Base-by-base conservation (phyloP, 2,797 vertebrate genomes). In the Echiichthys vipera region DNA sequence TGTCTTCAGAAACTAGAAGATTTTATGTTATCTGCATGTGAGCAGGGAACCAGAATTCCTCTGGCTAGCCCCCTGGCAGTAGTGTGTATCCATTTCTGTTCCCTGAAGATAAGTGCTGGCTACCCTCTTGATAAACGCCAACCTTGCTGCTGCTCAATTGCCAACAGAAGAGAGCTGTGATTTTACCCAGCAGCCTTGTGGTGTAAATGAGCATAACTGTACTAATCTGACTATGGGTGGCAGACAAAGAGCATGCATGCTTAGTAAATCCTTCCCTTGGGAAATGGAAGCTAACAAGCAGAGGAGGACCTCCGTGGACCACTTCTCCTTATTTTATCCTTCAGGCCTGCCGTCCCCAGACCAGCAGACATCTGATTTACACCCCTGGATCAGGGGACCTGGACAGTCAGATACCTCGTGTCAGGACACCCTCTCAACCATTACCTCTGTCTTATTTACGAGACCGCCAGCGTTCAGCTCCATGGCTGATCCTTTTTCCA, bases 401-500 rank as follows among this genome's bases (percentile, higher is more conserved):
- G 82, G 87, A 84, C 86, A 88, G 84, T 68, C 81, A 90, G 92
- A 93, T 89, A 90, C 78, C 78, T 91, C 20, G 74, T 93, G 93
- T 94, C 94, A 92, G 84, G 65, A 85, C 77, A 77, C 77, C 80
- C 92, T 92, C 84, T 93, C 92, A 93, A 91, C 78, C 90, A 84
- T 93, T 93, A 84, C 92, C 34, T 83, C 77, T 10, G 80, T 80
- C 78, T 92, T 91, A 94, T 95, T 95, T 94, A 95, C 69, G 90
- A 94, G 87, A 74, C 87, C 66, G 20, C 77, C 30, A 47, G 81
- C 58, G 85, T 92, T 93, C 88, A 83, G 87, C 91, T 91, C 88
- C 79, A 39, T 42, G 57, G 89, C 84, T 94, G 92, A 94, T 94
- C 90, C 89, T 93, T 95, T 94, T 93, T 93, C 92, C 94, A 93